Percentiles rank a stretch among this genome's conserved stretches.
These are phyloP conservation scores for Osmerus mordax DNA, from an alignment of 2,113 vertebrate species.

Conservation along the genomic window DNA sequence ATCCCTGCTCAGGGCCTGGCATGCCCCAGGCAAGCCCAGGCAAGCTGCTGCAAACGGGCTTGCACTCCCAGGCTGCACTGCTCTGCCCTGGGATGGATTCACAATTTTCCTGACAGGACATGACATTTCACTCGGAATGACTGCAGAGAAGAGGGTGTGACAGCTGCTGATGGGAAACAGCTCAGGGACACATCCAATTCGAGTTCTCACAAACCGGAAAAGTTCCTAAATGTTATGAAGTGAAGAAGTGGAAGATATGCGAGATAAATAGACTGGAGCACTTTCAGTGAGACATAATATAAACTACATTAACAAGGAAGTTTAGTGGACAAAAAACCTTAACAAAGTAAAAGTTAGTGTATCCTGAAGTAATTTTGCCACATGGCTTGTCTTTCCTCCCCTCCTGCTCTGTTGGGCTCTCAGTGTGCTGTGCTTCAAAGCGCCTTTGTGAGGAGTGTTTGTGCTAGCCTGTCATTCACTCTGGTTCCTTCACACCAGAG, in stretches of 20 bases:
- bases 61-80: constrained; percentile 32
- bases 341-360: constrained; percentile 62
- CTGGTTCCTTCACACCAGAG: constrained; percentile 35
- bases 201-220: constrained; percentile 37
- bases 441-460: constrained; percentile 54
- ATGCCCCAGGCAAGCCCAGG: constrained; percentile 62
- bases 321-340: constrained; percentile 35
- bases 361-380: constrained; percentile 50
- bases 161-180: constrained; percentile 55
- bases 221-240: not conserved
- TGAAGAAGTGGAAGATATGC: constrained; percentile 43
- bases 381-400: constrained; percentile 52
- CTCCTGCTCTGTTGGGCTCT: constrained; percentile 37
- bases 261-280: constrained; percentile 49
- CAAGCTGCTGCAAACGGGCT: constrained; percentile 51
- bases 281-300: constrained; percentile 37
- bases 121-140: constrained; percentile 68
- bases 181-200: constrained; percentile 53
- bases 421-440: constrained; percentile 55
- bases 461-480: constrained; percentile 55
- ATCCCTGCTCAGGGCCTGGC: constrained; percentile 54
- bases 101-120: constrained; percentile 70
- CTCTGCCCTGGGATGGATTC: constrained; percentile 56
- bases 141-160: constrained; percentile 49
- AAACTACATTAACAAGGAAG: constrained; percentile 45